Conservation (phyloP, 2,888 invertebrate genomes). For the Drosophila paucipuncta region DNA sequence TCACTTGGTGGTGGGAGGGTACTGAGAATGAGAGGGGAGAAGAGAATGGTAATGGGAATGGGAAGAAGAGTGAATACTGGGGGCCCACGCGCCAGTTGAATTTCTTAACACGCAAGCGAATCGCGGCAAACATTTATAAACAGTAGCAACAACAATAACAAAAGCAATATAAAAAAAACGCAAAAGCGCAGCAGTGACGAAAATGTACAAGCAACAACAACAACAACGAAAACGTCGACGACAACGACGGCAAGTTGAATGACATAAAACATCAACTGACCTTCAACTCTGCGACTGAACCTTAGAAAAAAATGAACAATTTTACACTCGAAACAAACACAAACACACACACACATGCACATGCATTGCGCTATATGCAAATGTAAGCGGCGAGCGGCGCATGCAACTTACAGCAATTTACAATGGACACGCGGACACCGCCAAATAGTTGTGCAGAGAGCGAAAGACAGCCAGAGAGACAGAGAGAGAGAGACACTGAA, state of each 20-base stretch:
- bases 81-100: conserved; percentile 62
- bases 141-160: conserved; percentile 25
- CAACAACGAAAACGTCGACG: conserved; percentile 55
- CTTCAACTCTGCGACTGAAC: conserved; percentile 85
- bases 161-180: conserved; percentile 38
- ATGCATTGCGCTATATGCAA: conserved; percentile 55
- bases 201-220: conserved; percentile 66
- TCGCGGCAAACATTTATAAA: conserved; percentile 51
- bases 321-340: conserved; percentile 75
- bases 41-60: conserved; percentile 11
- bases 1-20: conserved; percentile 1
- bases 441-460: conserved; percentile 23
- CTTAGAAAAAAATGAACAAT: conserved; percentile 84
- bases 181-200: conserved; percentile 70
- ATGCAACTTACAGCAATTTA: conserved; percentile 75
- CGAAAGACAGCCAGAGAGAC: conserved; percentile 21
- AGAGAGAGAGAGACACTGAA: conserved; percentile 34
- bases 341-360: conserved; percentile 17
- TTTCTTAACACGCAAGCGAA: conserved; percentile 67
- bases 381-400: conserved; percentile 58
- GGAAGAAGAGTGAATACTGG: conserved; percentile 23
- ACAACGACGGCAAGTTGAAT: conserved; percentile 83
- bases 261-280: conserved; percentile 86
- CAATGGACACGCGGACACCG: conserved; percentile 40
- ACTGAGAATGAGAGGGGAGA: not conserved